phyloP scores from a whole-genome alignment of 2,797 vertebrate genomes.

The Danio tinwini region DNA sequence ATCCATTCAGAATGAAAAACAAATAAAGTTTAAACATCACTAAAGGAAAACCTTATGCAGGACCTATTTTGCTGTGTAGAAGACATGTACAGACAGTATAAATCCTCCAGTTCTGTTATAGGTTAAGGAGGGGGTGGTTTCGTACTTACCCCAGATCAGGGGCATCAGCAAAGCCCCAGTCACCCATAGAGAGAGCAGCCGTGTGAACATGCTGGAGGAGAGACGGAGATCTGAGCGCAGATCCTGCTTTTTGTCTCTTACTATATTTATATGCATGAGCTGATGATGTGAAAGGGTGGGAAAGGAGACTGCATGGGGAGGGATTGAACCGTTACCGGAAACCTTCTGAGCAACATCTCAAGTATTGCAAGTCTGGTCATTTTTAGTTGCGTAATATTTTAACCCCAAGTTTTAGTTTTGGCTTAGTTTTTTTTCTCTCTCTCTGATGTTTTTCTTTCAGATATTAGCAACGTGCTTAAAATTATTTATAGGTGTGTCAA shows the following conservation, averaged over 20 bases:
- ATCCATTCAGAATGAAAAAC: slow-evolving; percentile 23
- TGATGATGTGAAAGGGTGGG: background rate
- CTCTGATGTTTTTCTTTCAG: background rate
- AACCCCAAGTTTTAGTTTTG: background rate
- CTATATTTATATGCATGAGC: slow-evolving; percentile 17
- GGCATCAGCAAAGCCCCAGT: slow-evolving; percentile 59
- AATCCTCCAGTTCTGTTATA: background rate
- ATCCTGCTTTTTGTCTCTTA: background rate
- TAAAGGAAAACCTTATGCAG: background rate
- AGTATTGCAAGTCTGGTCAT: background rate
- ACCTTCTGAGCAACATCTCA: background rate
- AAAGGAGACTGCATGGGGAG: slow-evolving; percentile 4
- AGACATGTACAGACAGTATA: background rate
- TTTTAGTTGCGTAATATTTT: background rate
- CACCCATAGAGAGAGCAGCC: slow-evolving; percentile 63
- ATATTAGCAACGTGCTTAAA: background rate
- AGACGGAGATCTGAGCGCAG: slow-evolving; percentile 26
- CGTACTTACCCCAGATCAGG: slow-evolving; percentile 70
- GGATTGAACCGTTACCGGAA: background rate
- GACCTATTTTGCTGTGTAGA: background rate
- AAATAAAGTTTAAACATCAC: background rate
- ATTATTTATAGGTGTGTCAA: background rate
- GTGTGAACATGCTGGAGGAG: slow-evolving; percentile 65
- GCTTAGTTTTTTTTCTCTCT: background rate
- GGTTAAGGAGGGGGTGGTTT: background rate